phyloP scores from a whole-genome alignment of 2,888 invertebrate species.

The Kuschelorhynchus macadamiae region DNA sequence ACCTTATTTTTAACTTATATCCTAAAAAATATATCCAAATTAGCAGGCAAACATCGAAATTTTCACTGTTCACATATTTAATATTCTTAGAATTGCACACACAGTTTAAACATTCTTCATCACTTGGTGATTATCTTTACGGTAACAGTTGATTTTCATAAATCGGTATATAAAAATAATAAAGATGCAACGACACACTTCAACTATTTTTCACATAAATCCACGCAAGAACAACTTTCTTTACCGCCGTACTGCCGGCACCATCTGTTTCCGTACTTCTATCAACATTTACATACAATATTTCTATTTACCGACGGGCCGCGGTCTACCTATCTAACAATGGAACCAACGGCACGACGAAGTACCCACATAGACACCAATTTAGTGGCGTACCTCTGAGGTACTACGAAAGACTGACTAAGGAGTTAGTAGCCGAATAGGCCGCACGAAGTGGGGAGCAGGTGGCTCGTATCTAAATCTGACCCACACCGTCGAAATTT shows the following conservation, averaged over 20 bases:
- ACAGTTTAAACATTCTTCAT: conserved; percentile 26
- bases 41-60: conserved; percentile 1
- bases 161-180: conserved; percentile 21
- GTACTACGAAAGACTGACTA: conserved; percentile 49
- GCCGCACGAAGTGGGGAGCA: conserved; percentile 47
- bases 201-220: conserved; percentile 37
- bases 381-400: conserved; percentile 45
- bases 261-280: conserved; percentile 35
- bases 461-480: conserved; percentile 49
- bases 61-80: conserved; percentile 28
- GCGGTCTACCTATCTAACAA: conserved; percentile 31
- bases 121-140: conserved; percentile 20
- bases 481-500: conserved; percentile 50
- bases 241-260: conserved; percentile 25
- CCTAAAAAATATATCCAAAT: conserved; percentile 25
- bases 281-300: conserved; percentile 38
- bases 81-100: neutral
- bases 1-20: too few relatives aligned
- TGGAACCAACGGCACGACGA: conserved; percentile 42
- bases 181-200: conserved; percentile 35
- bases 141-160: conserved; percentile 28
- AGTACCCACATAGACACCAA: conserved; percentile 44
- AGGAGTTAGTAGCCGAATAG: conserved; percentile 45
- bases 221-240: conserved; percentile 27
- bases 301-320: conserved; percentile 31